Evolutionary conservation across 1,140 invertebrate genomes (phyloP).

Genomic region (Colletes latitarsis): DNA sequence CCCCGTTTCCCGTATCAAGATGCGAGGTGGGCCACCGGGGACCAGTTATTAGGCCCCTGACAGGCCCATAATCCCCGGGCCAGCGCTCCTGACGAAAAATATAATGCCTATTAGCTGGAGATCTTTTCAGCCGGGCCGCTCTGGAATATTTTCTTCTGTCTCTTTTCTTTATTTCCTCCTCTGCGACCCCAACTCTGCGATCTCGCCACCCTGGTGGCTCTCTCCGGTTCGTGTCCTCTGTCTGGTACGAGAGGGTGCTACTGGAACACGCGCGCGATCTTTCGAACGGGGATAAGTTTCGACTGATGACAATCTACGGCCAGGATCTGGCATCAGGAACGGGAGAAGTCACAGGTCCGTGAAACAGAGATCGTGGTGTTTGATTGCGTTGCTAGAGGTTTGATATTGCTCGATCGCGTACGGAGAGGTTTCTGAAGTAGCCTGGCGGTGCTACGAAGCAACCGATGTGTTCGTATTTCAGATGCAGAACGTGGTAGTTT

Average conservation of each 20-base stretch:
- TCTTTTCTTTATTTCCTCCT: conserved; percentile 29
- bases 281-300: conserved; percentile 13
- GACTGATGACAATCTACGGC: neutral
- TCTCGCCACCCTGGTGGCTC: neutral
- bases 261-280: conserved; percentile 19
- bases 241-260: conserved; percentile 14
- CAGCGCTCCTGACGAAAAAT: conserved; percentile 62
- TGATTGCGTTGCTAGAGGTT: too few species aligned
- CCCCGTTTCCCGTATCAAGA: conserved; percentile 70
- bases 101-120: conserved; percentile 73
- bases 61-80: conserved; percentile 72
- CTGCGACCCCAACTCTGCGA: neutral
- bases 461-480: too few species aligned
- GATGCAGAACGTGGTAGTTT: too few species aligned
- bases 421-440: too few species aligned
- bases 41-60: conserved; percentile 76
- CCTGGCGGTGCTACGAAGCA: too few species aligned
- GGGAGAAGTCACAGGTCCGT: neutral
- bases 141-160: conserved; percentile 47
- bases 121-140: conserved; percentile 64
- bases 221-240: neutral
- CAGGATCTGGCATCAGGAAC: neutral
- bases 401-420: too few species aligned
- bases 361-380: neutral
- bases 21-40: conserved; percentile 57